A percentile compares a stretch with the other conserved stretches of the same genome.
phyloP scores from a whole-genome alignment of 2,113 vertebrate species.

The Crotalus tigris region DNA sequence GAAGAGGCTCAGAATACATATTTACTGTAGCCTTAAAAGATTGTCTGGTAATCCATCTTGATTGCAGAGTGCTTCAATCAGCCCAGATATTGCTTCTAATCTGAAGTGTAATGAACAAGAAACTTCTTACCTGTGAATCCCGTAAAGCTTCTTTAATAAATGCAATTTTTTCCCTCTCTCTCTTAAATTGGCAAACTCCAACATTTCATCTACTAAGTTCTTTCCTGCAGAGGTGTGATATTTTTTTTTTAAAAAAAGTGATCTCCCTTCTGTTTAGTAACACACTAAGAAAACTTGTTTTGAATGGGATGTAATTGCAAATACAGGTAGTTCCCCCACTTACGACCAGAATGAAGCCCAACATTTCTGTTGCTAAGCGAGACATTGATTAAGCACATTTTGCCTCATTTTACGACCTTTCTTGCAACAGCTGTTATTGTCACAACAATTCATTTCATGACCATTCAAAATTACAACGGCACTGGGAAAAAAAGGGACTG shows the following conservation, averaged over 20 bases:
- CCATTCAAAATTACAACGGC: no score
- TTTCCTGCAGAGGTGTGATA: background rate
- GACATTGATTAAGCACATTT: background rate
- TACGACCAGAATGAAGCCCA: background rate
- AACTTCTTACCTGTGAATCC: constrained; percentile 40
- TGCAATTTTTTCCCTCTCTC: background rate
- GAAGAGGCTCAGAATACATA: constrained; percentile 58
- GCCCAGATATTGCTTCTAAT: constrained; percentile 43
- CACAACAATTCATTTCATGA: no score
- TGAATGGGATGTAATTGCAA: background rate
- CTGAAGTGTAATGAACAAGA: constrained; percentile 25
- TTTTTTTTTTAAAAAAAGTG: background rate
- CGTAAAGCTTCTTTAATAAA: constrained; percentile 10
- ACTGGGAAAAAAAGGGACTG: no score
- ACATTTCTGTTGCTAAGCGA: background rate
- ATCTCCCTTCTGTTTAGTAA: background rate
- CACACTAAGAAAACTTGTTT: background rate
- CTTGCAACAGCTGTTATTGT: background rate
- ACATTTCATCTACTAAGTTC: background rate
- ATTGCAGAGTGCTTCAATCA: constrained; percentile 42
- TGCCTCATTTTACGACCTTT: background rate
- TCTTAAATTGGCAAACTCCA: background rate
- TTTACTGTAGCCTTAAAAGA: constrained; percentile 61
- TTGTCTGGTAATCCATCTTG: constrained; percentile 60
- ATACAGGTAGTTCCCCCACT: background rate